Conservation (phyloP, 2,797 vertebrate genomes). For the Staurois parvus region DNA sequence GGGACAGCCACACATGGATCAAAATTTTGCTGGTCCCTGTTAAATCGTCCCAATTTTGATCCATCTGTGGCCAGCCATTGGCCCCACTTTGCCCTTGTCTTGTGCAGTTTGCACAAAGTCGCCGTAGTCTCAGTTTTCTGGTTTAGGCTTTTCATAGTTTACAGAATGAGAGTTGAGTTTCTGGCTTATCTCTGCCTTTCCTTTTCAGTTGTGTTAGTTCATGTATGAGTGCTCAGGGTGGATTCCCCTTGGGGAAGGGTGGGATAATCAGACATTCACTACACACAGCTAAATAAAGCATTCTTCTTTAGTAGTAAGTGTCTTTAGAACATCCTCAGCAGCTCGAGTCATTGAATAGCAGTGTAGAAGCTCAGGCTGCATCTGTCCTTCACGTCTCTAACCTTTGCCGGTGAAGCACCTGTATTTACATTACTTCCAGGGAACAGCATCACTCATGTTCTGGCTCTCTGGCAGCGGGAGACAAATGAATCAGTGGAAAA, state of each 20-base stretch:
- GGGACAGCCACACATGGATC: too few species aligned
- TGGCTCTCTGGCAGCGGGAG: neutral
- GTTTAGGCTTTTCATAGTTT: neutral
- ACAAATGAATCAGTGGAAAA: constrained; percentile 26
- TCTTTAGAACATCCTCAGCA: constrained; percentile 1
- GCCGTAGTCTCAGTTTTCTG: neutral
- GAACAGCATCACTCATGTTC: constrained; percentile 25
- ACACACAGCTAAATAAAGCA: constrained; percentile 38
- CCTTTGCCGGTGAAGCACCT: constrained; percentile 36
- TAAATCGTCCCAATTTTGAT: too few species aligned
- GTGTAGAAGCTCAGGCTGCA: neutral
- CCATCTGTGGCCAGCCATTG: neutral
- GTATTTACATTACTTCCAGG: constrained; percentile 20
- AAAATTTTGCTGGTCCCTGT: too few species aligned
- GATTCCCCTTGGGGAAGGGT: constrained; percentile 59
- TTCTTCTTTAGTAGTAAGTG: constrained; percentile 42
- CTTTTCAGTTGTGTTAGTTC: neutral
- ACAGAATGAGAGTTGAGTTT: neutral
- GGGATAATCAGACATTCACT: constrained; percentile 53
- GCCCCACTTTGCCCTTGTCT: neutral
- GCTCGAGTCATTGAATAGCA: neutral
- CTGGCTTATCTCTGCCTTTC: constrained; percentile 43
- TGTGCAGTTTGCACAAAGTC: too few species aligned
- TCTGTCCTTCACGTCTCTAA: neutral
- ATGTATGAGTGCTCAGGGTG: constrained; percentile 52